A percentile compares a stretch with the other conserved stretches of the same genome.
phyloP scores from a whole-genome alignment of 2,888 invertebrate genomes.

The Priocnemis perturbator region DNA sequence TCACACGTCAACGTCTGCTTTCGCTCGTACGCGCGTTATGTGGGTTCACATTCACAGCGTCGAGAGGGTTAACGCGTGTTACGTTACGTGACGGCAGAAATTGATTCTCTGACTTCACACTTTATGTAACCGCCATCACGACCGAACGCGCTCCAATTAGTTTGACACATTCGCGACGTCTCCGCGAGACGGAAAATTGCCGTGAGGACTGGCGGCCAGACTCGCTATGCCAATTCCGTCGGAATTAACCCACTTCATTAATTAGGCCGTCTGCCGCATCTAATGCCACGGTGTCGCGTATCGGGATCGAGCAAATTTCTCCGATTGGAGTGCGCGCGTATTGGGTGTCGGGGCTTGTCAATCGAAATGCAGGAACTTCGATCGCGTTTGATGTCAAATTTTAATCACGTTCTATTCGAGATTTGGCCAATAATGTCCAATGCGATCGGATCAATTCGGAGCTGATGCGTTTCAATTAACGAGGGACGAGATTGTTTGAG shows the following conservation, averaged over 20 bases:
- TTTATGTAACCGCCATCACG: constrained; percentile 20
- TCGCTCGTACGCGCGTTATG: too few species aligned
- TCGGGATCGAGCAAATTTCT: not conserved
- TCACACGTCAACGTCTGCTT: too few species aligned
- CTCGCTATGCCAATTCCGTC: constrained; percentile 24
- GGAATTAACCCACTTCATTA: constrained; percentile 31
- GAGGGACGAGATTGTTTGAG: too few species aligned
- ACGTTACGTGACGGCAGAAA: not conserved
- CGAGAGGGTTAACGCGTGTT: not conserved
- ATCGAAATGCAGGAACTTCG: too few species aligned
- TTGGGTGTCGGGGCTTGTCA: too few species aligned
- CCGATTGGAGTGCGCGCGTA: too few species aligned
- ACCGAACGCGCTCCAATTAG: constrained; percentile 28
- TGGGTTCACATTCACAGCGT: too few species aligned
- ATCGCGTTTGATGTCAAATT: too few species aligned
- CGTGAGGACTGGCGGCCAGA: constrained; percentile 12
- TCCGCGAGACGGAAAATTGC: not conserved
- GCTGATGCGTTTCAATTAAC: too few species aligned
- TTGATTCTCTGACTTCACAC: not conserved
- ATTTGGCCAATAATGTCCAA: too few species aligned
- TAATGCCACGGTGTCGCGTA: constrained; percentile 14
- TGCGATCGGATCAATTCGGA: too few species aligned
- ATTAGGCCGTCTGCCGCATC: constrained; percentile 10
- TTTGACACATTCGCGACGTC: constrained; percentile 10
- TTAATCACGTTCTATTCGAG: too few species aligned